Percentiles rank a stretch among this genome's conserved stretches.
Evolutionary conservation across 2,113 vertebrate species (phyloP).

Genomic region (Catharus fuscescens): DNA sequence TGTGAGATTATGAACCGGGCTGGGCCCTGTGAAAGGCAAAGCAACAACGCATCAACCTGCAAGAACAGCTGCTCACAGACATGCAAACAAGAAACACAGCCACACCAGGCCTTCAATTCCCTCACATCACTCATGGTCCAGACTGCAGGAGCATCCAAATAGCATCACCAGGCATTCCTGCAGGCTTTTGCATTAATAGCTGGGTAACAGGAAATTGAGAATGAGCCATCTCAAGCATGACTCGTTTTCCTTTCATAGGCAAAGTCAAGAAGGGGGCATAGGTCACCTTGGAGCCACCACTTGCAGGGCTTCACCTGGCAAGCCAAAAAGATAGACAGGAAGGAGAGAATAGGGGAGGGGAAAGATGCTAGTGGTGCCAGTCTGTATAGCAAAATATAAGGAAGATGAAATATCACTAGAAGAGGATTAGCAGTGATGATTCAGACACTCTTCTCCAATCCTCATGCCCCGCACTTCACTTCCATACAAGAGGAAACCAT

Average conservation of each 20-base stretch:
- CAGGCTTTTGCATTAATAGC: background rate
- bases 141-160: background rate
- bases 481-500: background rate
- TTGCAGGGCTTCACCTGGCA: background rate
- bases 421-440: background rate
- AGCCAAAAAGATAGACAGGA: background rate
- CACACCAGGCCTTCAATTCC: background rate
- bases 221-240: background rate
- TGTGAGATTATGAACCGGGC: too few species aligned
- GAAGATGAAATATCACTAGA: background rate
- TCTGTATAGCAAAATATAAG: background rate
- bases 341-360: background rate
- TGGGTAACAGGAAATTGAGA: background rate
- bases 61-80: too few species aligned
- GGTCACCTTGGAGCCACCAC: fast-evolving
- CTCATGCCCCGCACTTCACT: background rate
- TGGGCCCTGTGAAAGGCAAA: too few species aligned
- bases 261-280: background rate
- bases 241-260: background rate
- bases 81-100: background rate
- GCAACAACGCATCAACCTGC: too few species aligned
- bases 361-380: background rate
- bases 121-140: background rate
- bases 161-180: background rate
- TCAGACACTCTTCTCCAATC: background rate